Evolutionary conservation across 2,113 vertebrate species (phyloP), one percentile per base, ranked within the genome.

Genomic region (Pholis gunnellus): DNA sequence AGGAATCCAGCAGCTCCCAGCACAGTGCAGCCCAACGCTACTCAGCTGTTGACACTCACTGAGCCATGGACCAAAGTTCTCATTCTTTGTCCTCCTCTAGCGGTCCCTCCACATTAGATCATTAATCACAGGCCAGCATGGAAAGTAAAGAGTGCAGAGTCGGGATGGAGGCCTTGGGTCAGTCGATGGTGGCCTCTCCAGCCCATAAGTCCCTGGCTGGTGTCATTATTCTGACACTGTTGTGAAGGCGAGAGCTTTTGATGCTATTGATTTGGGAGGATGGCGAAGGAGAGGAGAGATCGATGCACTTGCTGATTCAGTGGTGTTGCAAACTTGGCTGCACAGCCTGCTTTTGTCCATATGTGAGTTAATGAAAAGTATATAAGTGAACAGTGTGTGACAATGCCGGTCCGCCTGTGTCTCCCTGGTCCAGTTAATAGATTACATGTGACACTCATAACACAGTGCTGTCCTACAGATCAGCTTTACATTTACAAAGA

Each of bases 191-290:
- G 88, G 82, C 85, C 85, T 79, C 88, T 81, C 67, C 75, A 57
- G 82, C 88, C 79, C 83, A 56, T 61, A 84, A 79, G 90, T 87
- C 78, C 48, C 59, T 44, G 72, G 67, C 52, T 70, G 78, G 73
- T 88, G 83, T 87, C 85, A 89, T 92, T 94, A 93, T 85, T 89
- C 86, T 77, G 91, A 87, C 79, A 80, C 78, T 86, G 89, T 87
- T 77, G 78, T 90, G 85, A 89, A 88, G 78, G 75, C 75, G 68
- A 83, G 89, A 83, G 83, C 87, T 90, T 93, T 90, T 89, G 88
- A 89, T 86, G 84, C 71, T 92, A 93, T 94, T 87, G 93, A 95
- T 94, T 86, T 76, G 82, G 83, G 75, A 78, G 85, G 85, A 83
- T 83, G 59, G 65, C 25, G 65, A 86, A 82, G 77, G 27, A 76